Conservation (phyloP, 2,888 invertebrate genomes). For the Conomelus anceps region DNA sequence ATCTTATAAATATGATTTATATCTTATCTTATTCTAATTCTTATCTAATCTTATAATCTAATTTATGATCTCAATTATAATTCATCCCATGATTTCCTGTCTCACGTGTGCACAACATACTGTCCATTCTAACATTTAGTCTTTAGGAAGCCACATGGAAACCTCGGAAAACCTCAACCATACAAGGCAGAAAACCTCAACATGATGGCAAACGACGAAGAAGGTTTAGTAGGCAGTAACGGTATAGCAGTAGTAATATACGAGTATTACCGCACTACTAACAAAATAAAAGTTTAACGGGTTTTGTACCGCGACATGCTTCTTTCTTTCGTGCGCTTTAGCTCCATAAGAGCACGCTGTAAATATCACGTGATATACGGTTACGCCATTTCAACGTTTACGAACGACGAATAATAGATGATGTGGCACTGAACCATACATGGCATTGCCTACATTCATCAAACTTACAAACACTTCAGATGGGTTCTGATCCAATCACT, state of each 20-base stretch:
- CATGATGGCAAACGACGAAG: not conserved
- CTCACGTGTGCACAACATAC: too few species aligned
- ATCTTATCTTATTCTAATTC: not conserved
- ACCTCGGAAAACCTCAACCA: not conserved
- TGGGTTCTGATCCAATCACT: not conserved
- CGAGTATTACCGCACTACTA: not conserved
- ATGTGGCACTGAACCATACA: not conserved
- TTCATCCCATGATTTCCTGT: not conserved
- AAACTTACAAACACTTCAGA: not conserved
- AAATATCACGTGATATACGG: not conserved
- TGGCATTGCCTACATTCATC: not conserved
- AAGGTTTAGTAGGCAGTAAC: not conserved
- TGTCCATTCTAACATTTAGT: not conserved
- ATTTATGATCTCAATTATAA: not conserved
- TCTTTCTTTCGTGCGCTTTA: not conserved
- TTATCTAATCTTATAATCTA: not conserved
- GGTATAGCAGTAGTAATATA: not conserved
- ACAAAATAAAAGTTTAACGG: not conserved
- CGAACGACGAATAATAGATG: not conserved
- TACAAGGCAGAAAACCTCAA: too few species aligned
- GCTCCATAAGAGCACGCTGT: not conserved
- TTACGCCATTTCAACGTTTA: not conserved
- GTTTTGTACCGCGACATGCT: not conserved
- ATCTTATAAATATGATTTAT: too few species aligned
- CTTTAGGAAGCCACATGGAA: not conserved